These are phyloP conservation scores for Diphyllodes magnificus DNA, from an alignment of 2,113 vertebrate species.

Conservation along the genomic window DNA sequence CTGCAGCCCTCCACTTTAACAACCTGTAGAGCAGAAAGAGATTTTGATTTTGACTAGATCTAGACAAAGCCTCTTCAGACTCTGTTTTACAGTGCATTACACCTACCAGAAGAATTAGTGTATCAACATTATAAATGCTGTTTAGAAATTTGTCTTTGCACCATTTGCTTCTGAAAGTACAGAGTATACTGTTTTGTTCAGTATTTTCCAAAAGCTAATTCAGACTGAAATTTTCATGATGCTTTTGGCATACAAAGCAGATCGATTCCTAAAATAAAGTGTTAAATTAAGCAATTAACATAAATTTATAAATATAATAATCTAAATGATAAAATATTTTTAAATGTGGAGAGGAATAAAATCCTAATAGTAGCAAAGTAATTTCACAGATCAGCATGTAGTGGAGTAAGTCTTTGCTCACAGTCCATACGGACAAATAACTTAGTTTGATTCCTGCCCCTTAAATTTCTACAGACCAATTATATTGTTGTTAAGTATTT, in stretches of 20 bases:
- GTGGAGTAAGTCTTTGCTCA: not conserved
- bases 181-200: not conserved
- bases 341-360: not conserved
- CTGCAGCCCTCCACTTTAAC: not conserved
- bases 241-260: not conserved
- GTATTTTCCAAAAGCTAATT: not conserved
- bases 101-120: not conserved
- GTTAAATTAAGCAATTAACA: not conserved
- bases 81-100: not conserved
- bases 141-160: not conserved
- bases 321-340: not conserved
- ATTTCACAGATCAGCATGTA: not conserved
- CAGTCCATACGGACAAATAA: not conserved
- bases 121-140: not conserved
- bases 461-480: not conserved
- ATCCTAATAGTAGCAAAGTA: not conserved
- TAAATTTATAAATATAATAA: not conserved
- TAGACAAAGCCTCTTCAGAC: not conserved
- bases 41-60: not conserved
- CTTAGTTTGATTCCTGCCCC: not conserved
- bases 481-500: not conserved
- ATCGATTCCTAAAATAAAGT: not conserved
- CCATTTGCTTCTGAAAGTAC: not conserved
- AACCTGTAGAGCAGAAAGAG: not conserved
- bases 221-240: not conserved